phyloP scores from a whole-genome alignment of 2,888 invertebrate species.

The Brenthis ino region DNA sequence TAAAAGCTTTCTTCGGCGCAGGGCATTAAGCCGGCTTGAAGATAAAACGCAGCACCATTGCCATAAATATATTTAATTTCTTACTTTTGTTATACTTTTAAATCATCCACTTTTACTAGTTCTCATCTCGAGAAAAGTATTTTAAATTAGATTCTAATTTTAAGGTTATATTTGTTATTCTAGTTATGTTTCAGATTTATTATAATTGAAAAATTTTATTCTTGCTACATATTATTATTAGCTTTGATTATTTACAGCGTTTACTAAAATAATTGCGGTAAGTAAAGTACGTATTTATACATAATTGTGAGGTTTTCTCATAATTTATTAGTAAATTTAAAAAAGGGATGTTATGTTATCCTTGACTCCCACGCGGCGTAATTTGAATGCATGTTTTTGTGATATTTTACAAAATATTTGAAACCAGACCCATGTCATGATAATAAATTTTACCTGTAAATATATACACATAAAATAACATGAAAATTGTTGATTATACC shows the following conservation, averaged over 20 bases:
- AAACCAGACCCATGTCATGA: slow-evolving; percentile 58
- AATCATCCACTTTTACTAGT: slow-evolving; percentile 68
- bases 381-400: slow-evolving; percentile 55
- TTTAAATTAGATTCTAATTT: slow-evolving; percentile 1
- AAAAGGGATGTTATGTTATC: slow-evolving; percentile 33
- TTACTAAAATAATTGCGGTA: too few relatives aligned
- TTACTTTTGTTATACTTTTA: slow-evolving; percentile 71
- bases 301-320: slow-evolving; percentile 22
- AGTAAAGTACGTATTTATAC: too few relatives aligned
- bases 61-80: slow-evolving; percentile 73
- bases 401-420: slow-evolving; percentile 61
- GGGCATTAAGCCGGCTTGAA: slow-evolving; percentile 67
- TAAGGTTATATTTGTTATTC: slow-evolving; percentile 8
- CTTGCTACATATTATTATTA: slow-evolving; percentile 1
- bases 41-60: slow-evolving; percentile 62
- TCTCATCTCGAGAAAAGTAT: slow-evolving; percentile 39
- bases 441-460: slow-evolving; percentile 1
- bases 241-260: neutral
- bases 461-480: too few relatives aligned
- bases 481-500: too few relatives aligned
- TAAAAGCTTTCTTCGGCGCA: slow-evolving; percentile 70
- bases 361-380: slow-evolving; percentile 47
- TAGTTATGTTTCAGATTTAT: slow-evolving; percentile 3
- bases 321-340: slow-evolving; percentile 35
- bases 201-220: slow-evolving; percentile 12